These are phyloP conservation scores for Salticus scenicus DNA, from an alignment of 2,888 invertebrate genomes.

Conservation along the genomic window DNA sequence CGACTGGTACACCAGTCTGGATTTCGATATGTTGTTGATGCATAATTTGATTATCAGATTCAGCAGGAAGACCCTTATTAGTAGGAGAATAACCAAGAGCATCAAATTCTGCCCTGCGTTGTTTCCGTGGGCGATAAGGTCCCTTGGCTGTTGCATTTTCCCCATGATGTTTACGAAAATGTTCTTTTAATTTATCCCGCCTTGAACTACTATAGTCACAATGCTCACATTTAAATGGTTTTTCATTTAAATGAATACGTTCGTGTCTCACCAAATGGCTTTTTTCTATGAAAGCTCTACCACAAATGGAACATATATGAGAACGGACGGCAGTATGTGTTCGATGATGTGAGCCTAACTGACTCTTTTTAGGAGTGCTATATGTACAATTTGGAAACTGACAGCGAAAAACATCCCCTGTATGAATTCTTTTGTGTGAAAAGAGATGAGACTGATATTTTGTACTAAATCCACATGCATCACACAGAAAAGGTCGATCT, in stretches of 20 bases:
- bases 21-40: slow-evolving; percentile 19
- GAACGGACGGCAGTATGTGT: slow-evolving; percentile 79
- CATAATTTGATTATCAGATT: slow-evolving; percentile 18
- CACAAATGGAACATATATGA: slow-evolving; percentile 80
- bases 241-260: slow-evolving; percentile 81
- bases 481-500: slow-evolving; percentile 80
- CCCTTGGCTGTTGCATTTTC: slow-evolving; percentile 72
- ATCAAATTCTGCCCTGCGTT: slow-evolving; percentile 46
- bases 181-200: slow-evolving; percentile 81
- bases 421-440: slow-evolving; percentile 81
- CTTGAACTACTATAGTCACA: slow-evolving; percentile 82
- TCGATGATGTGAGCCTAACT: slow-evolving; percentile 81
- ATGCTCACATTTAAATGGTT: slow-evolving; percentile 79
- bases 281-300: slow-evolving; percentile 82
- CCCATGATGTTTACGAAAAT: slow-evolving; percentile 77
- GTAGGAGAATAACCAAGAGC: slow-evolving; percentile 17
- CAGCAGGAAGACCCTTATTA: background rate
- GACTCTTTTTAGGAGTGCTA: slow-evolving; percentile 81
- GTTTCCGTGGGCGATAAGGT: slow-evolving; percentile 72
- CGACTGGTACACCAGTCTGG: background rate
- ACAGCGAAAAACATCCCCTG: slow-evolving; percentile 80
- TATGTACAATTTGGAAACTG: slow-evolving; percentile 81
- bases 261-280: slow-evolving; percentile 82
- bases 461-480: slow-evolving; percentile 82
- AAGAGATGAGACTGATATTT: slow-evolving; percentile 82